Conservation (phyloP, 2,797 vertebrate genomes). For the Mus spretus region DNA sequence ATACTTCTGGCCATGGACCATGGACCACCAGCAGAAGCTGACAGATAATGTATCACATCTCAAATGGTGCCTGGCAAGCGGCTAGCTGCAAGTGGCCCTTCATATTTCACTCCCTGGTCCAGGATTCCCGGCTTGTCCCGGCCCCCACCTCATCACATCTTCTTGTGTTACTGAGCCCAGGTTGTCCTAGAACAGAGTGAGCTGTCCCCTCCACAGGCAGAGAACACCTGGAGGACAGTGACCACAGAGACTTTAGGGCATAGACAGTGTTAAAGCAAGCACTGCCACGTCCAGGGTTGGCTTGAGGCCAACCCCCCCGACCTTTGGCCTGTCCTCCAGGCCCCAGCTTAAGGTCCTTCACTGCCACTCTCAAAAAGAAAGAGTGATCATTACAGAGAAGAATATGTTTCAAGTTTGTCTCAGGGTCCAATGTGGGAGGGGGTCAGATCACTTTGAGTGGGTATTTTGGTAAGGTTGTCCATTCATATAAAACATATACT, state of each 20-base stretch:
- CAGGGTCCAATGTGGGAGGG: not conserved
- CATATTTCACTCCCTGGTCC: not conserved
- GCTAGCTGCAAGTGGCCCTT: not conserved
- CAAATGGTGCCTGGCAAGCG: not conserved
- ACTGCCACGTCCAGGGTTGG: not conserved
- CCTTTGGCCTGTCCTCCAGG: not conserved
- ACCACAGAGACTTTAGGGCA: not conserved
- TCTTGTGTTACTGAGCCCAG: not conserved
- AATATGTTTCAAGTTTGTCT: not conserved
- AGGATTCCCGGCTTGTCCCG: too few relatives aligned
- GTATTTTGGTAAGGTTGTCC: not conserved
- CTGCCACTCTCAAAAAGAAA: not conserved
- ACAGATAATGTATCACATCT: not conserved
- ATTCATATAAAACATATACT: not conserved
- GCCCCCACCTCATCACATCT: not conserved
- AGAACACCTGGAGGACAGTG: slow-evolving; percentile 6
- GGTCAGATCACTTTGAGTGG: not conserved
- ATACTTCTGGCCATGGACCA: not conserved
- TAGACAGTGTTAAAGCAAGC: not conserved
- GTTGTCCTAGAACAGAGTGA: not conserved
- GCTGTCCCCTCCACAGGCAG: not conserved
- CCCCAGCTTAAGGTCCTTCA: not conserved
- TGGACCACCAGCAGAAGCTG: not conserved
- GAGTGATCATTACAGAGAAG: not conserved
- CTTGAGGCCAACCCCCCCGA: not conserved